A percentile compares a stretch with the other conserved stretches of the same genome.
Conservation (phyloP, 2,888 invertebrate genomes). For the Amiota communis region DNA sequence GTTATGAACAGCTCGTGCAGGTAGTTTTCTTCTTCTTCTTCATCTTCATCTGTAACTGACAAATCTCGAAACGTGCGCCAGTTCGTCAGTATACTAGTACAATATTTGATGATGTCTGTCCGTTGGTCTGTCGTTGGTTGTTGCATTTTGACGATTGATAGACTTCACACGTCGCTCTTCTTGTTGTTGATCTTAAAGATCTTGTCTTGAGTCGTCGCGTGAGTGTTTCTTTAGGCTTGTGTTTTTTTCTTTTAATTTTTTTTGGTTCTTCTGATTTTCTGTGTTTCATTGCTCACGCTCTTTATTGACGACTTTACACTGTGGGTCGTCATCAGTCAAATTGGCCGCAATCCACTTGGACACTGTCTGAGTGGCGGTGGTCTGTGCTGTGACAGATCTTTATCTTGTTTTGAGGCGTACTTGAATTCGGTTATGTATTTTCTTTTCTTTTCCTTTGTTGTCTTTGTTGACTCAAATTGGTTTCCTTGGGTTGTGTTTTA, state of each 20-base stretch:
- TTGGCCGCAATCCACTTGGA: slow-evolving; percentile 54
- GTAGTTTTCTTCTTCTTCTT: slow-evolving; percentile 12
- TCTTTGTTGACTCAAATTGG: slow-evolving; percentile 39
- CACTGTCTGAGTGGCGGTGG: slow-evolving; percentile 43
- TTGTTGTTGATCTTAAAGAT: background rate
- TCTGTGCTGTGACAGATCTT: slow-evolving; percentile 51
- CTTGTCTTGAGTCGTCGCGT: too few relatives aligned
- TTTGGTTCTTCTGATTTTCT: background rate
- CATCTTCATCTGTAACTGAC: background rate
- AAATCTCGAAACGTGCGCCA: slow-evolving; percentile 18
- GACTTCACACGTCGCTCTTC: slow-evolving; percentile 62
- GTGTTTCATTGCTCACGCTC: slow-evolving; percentile 36
- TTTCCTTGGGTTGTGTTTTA: slow-evolving; percentile 58
- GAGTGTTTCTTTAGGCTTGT: too few relatives aligned
- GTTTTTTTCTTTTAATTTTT: too few relatives aligned
- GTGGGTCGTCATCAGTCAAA: slow-evolving; percentile 66
- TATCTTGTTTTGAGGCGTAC: slow-evolving; percentile 27
- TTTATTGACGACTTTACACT: slow-evolving; percentile 42
- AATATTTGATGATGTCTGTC: too few relatives aligned
- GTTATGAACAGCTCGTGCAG: background rate
- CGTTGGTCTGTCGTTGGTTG: background rate
- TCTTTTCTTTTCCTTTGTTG: too few relatives aligned
- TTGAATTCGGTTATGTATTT: slow-evolving; percentile 17
- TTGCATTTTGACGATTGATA: slow-evolving; percentile 58
- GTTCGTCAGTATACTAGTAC: background rate